Percentiles rank a stretch among this genome's conserved stretches.
phyloP scores from a whole-genome alignment of 2,797 vertebrate species.

The Ceryle rudis region DNA sequence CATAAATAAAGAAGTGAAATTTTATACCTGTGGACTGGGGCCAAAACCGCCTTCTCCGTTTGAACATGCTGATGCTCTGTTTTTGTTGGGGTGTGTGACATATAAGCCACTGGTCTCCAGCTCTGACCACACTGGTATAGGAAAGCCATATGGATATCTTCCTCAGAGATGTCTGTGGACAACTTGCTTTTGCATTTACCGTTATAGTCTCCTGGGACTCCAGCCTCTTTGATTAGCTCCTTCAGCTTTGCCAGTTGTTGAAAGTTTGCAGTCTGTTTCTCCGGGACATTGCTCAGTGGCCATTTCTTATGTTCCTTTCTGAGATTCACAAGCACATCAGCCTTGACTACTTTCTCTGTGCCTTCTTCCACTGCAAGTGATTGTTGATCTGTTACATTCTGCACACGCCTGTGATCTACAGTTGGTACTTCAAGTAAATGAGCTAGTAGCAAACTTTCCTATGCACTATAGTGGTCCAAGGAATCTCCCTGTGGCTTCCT shows the following conservation, averaged over 20 bases:
- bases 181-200: background rate
- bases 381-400: background rate
- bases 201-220: background rate
- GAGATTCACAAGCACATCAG: background rate
- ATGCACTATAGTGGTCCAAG: background rate
- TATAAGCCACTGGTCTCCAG: slow-evolving; percentile 18
- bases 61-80: slow-evolving; percentile 51
- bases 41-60: slow-evolving; percentile 38
- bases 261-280: background rate
- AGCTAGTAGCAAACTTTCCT: background rate
- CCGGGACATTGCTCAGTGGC: background rate
- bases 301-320: background rate
- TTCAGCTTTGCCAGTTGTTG: background rate
- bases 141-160: background rate
- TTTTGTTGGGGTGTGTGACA: slow-evolving; percentile 46
- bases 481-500: background rate
- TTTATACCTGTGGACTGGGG: slow-evolving; percentile 43
- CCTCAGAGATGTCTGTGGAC: background rate
- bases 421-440: background rate
- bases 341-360: background rate
- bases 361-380: background rate
- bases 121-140: slow-evolving; percentile 1
- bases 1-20: slow-evolving; percentile 69
- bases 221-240: background rate
- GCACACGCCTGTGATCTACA: background rate